Base-by-base conservation (phyloP, 2,113 vertebrate species). In the Nothocercus nigrocapillus region DNA sequence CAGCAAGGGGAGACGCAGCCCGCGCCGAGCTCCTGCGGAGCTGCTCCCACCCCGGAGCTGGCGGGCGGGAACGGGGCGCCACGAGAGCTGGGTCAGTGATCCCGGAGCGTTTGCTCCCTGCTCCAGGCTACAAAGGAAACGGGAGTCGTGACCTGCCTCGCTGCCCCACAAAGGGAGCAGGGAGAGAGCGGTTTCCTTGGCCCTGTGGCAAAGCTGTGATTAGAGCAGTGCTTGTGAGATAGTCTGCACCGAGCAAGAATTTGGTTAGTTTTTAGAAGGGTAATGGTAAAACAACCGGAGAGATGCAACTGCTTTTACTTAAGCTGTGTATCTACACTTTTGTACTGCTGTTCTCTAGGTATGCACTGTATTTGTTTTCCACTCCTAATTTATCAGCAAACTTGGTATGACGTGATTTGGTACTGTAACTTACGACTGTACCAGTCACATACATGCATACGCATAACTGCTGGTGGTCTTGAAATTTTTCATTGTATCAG, bases 301-400 rank as follows among this genome's bases (percentile, higher is more conserved):
- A 93, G 93, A 75, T 95, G 85, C 89, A 93, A 93, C 89, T 84
- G 49, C 86, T 87, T 96, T 42, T 38, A 85, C 82, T 82, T 90
- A 44, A 84, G 81, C 58, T 72, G 40, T 84, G 58, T 90, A 93
- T 88, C 80, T 93, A 89, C 88, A 90, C 87, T 82, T 88, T 56
- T 20, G 36, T 96, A 66, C 92, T 92, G 93, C 90, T 94, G 90
- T 86, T 93, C 83, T 95, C 66, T 83, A 90, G 85, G 91, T 95
- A 90, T 78, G 82, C 80, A 91, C 89, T 82, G 82, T 82, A 61
- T 90, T 96, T 93, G 68, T 63, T 91, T 97, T 91, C 72, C 88
- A 90, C 38, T 95, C 21, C 40, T 94, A 92, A 93, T 95, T 95
- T 91, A 93, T 96, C 92, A 88, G 94, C 89, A 93, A 56, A 85